phyloP scores from a whole-genome alignment of 2,113 vertebrate species.

The Centropus bengalensis region DNA sequence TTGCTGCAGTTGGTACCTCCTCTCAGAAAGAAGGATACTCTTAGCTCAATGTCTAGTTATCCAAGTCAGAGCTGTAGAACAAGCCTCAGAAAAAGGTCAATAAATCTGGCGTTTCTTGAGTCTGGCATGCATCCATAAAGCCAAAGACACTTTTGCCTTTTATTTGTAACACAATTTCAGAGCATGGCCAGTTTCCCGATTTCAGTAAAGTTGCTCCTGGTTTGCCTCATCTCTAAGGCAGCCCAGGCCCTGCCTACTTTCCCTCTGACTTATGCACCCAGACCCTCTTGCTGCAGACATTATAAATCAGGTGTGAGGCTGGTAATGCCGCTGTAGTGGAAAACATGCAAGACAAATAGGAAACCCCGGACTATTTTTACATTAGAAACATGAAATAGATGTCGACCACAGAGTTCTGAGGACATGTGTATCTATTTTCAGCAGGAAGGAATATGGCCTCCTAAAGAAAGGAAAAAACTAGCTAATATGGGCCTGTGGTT shows the following conservation, averaged over 20 bases:
- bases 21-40: neutral
- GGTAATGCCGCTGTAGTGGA: neutral
- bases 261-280: neutral
- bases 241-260: neutral
- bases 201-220: neutral
- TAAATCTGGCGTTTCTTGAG: neutral
- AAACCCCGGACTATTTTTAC: neutral
- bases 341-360: neutral
- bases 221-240: neutral
- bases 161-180: neutral
- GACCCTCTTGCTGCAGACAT: accelerated
- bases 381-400: neutral
- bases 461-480: neutral
- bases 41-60: neutral
- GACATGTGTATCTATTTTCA: neutral
- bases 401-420: neutral
- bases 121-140: neutral
- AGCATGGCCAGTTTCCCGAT: neutral
- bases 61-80: neutral
- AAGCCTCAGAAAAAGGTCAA: neutral
- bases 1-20: neutral
- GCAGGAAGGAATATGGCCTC: neutral
- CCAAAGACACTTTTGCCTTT: neutral
- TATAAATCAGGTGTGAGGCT: neutral
- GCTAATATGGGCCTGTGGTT: neutral